Evolutionary conservation across 2,113 vertebrate genomes (phyloP), one percentile per base, ranked within the genome.

Genomic region (Athene noctua): DNA sequence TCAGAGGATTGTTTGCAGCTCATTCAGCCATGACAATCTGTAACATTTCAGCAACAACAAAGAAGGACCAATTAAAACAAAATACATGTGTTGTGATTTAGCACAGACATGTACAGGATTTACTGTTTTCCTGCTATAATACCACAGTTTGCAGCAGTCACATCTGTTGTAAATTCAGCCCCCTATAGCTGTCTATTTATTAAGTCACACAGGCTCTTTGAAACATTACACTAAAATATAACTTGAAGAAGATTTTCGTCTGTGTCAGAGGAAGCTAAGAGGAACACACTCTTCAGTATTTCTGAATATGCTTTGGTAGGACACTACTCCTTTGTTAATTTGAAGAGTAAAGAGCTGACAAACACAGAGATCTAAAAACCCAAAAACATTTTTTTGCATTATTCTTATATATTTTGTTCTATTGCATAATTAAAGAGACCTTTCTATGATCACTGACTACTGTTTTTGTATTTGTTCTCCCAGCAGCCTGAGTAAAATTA

Each of bases 21-120:
- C 75, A 57, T 88, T 93, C 75, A 80, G 36, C 92, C 47, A 52
- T 67, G 13, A 23, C 29, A 83, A 86, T 83, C 72, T 80, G n/a
- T 86, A 94, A 86, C 92, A 80, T 67, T 88, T 47, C 63, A 84
- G 32, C 32, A 91, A 65, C 63, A 90, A 92, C 44, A 85, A 9
- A 93, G 44, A 68, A 77, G 38, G n/a, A 58, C 55, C 85, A 93
- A 92, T 95, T 95, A 88, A 91, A 95, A 83, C 14, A 83, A 88
- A 92, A 73, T 90, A 59, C 51, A 52, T 16, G 15, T 83, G 46
- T 78, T 93, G 9, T 63, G 59, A 72, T 96, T 92, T 89, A 84
- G 30, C 42, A 77, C 51, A 88, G 71, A 58, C 27, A 54, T 26
- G 25, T 65, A 70, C 32, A 70, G 21, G 58, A 27, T 86, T 38